Base-by-base conservation (phyloP, 2,797 vertebrate genomes). In the Eulemur mongoz region DNA sequence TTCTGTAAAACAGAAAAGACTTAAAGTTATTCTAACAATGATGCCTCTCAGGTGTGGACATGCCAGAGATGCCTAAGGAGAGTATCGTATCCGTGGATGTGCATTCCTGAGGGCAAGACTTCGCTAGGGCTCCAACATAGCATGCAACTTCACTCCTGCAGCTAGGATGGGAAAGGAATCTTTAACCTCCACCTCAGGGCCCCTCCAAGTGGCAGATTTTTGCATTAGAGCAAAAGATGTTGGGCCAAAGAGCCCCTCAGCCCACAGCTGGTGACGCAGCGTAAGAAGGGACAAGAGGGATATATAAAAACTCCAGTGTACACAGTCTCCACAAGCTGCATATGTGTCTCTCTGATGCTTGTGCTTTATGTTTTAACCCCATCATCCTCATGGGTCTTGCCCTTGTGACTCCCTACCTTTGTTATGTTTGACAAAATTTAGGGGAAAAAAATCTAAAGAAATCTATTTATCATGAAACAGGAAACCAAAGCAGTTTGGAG, bases 371-470 rank as follows among this genome's bases (percentile, higher is more conserved):
- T 48, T 88, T 43, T 40, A 50, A 72, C 4, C 8, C 43, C 0
- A 2, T 89, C 30, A 40, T 43, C 27, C 81, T 45, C 22, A 4
- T 35, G n/a, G 12, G 1, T 57, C 10, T 65, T 67, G 6, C 54
- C 27, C 35, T 76, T 75, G 20, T 81, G n/a, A 65, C 10, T 59
- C 11, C 4, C 23, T 69, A 54, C 32, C 18, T 92, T 83, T 69
- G 84, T 54, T 61, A 80, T 83, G 11, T 69, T 97, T 87, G 54
- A 75, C 7, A 87, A 86, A 73, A 91, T 73, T 73, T 94, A 89
- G 14, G 3, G 12, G 1, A 38, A 35, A 57, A 20, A 59, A 11
- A 15, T 43, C 25, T 67, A 83, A 45, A 54, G n/a, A 83, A 80
- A 89, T 18, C 45, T 43, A 79, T 14, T 23, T 54, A 43, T 43